Percentiles rank a stretch among this genome's conserved stretches.
Evolutionary conservation across 2,888 invertebrate species (phyloP).

Genomic region (Pteria penguin): DNA sequence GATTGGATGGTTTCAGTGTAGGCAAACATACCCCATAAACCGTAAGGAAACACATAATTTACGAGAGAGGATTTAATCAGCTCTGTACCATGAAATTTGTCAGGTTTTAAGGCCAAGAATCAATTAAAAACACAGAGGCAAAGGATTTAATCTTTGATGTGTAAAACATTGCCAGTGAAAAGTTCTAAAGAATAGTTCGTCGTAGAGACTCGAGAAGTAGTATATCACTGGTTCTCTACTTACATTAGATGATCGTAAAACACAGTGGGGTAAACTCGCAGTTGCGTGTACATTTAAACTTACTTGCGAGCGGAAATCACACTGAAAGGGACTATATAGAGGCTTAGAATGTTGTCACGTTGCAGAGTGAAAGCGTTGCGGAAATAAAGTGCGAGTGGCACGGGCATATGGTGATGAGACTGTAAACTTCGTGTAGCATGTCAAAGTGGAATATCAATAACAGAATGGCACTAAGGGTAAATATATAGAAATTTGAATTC

Average conservation of each 20-base stretch:
- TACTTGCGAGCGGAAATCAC: background rate
- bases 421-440: no score
- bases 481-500: background rate
- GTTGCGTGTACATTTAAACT: background rate
- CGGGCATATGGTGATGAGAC: no score
- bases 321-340: background rate
- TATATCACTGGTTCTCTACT: background rate
- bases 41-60: no score
- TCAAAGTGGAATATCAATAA: background rate
- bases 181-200: background rate
- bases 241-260: background rate
- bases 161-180: background rate
- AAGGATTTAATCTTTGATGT: background rate
- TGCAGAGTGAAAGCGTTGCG: background rate
- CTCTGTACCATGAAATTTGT: background rate
- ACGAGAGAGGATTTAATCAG: no score
- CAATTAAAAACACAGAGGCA: background rate
- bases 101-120: background rate
- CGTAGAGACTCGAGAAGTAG: no score
- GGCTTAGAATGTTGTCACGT: background rate
- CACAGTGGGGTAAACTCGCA: background rate
- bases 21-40: background rate
- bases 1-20: background rate
- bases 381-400: no score
- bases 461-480: conserved; percentile 1